phyloP scores from a whole-genome alignment of 2,113 vertebrate species.

The Stigmatopora argus region DNA sequence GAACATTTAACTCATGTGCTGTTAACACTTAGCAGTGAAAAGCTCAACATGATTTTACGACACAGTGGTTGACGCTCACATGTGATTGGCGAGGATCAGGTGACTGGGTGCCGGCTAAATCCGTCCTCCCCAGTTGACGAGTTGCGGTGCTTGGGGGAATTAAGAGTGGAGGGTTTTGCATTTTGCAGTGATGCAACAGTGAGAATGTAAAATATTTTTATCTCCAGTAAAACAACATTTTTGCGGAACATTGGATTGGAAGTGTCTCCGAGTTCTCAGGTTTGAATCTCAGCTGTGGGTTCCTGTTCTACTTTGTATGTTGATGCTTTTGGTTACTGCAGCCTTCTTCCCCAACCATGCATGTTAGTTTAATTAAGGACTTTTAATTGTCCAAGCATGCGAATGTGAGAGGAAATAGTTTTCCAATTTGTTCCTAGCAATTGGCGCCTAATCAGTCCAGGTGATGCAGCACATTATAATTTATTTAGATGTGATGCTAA shows the following conservation, averaged over 20 bases:
- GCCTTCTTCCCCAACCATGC: background rate
- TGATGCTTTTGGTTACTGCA: background rate
- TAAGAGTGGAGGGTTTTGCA: background rate
- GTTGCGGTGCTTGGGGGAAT: constrained; percentile 25
- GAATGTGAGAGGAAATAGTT: background rate
- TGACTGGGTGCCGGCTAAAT: constrained; percentile 51
- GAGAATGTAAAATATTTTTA: background rate
- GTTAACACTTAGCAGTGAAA: constrained; percentile 1
- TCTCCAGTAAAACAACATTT: background rate
- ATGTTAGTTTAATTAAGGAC: background rate
- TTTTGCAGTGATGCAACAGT: constrained; percentile 12
- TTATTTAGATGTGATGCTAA: background rate
- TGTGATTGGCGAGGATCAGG: constrained; percentile 52
- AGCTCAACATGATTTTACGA: constrained; percentile 37
- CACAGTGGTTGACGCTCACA: constrained; percentile 19
- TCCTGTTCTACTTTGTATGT: background rate
- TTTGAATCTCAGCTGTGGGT: background rate
- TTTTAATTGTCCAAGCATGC: background rate
- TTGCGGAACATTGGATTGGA: background rate
- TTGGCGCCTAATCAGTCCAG: too few relatives aligned
- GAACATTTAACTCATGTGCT: constrained; percentile 20
- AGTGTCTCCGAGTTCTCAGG: constrained; percentile 1
- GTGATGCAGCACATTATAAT: too few relatives aligned
- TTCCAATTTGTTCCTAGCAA: background rate
- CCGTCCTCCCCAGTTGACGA: constrained; percentile 27